phyloP scores from a whole-genome alignment of 1,140 invertebrate genomes.

The Drosophila paulistorum region DNA sequence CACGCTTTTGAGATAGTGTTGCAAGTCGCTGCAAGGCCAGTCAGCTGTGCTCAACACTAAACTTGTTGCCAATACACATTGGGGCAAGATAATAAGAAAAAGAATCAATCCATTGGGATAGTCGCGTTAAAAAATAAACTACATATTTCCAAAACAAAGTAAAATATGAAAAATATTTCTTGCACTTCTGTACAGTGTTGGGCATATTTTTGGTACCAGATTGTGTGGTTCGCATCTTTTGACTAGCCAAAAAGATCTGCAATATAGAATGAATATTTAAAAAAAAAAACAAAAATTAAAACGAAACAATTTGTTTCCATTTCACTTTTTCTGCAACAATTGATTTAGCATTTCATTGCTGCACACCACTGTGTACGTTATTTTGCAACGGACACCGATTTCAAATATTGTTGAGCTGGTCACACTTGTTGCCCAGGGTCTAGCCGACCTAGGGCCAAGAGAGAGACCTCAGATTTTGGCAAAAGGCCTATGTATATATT shows the following conservation, averaged over 20 bases:
- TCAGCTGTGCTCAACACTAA: constrained; percentile 7
- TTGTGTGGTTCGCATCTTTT: no score
- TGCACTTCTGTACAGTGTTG: no score
- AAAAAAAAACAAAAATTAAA: no score
- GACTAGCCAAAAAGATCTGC: no score
- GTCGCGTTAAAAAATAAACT: no score
- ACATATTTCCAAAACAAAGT: no score
- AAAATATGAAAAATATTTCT: no score
- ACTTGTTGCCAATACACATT: constrained; percentile 2
- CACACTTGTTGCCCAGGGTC: constrained; percentile 16
- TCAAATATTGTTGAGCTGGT: constrained; percentile 10
- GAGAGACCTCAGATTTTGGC: not conserved
- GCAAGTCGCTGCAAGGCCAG: not conserved
- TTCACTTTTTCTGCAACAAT: not conserved
- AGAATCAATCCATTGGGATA: not conserved
- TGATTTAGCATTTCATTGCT: not conserved
- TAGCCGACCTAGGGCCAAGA: constrained; percentile 1
- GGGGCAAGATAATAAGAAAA: not conserved
- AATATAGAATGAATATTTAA: no score
- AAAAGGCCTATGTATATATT: constrained; percentile 28
- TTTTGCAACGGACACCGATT: not conserved
- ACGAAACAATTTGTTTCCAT: no score
- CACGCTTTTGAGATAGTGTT: constrained; percentile 9
- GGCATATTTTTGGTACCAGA: no score
- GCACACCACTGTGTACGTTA: constrained; percentile 1